A percentile compares a stretch with the other conserved stretches of the same genome.
These are phyloP conservation scores for Hypomecis punctinalis DNA, from an alignment of 2,888 invertebrate genomes.

Conservation along the genomic window DNA sequence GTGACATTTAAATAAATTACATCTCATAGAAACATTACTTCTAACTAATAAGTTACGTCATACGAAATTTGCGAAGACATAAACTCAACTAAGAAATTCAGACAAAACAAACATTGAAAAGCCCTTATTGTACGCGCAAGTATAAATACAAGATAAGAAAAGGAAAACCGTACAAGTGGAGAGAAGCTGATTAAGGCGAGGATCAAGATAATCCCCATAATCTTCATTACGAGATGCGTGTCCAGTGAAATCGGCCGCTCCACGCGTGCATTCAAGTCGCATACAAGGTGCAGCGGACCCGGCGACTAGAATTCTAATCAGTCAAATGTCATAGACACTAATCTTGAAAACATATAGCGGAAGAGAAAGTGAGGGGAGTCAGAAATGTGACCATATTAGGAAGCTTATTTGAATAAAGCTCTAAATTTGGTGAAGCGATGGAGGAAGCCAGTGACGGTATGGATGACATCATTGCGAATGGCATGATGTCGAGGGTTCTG, in stretches of 20 bases:
- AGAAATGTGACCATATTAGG: constrained; percentile 25
- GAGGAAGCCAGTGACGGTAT: constrained; percentile 46
- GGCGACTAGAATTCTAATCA: constrained; percentile 60
- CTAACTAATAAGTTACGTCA: too few species aligned
- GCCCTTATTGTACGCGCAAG: constrained; percentile 1
- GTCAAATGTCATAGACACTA: constrained; percentile 25
- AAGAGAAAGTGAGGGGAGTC: constrained; percentile 34
- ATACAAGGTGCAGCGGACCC: constrained; percentile 50
- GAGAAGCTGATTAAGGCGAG: constrained; percentile 39
- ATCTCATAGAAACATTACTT: neutral
- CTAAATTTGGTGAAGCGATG: constrained; percentile 25
- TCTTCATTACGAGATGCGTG: constrained; percentile 50
- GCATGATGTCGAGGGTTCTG: constrained; percentile 38
- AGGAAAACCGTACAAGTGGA: constrained; percentile 30
- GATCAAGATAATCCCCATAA: constrained; percentile 55
- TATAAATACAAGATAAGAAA: constrained; percentile 22
- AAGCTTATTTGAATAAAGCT: constrained; percentile 31
- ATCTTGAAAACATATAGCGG: constrained; percentile 27
- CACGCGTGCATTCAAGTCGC: constrained; percentile 54
- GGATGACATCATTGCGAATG: constrained; percentile 56
- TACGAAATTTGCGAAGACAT: too few species aligned
- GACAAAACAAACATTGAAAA: neutral
- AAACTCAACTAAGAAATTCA: neutral
- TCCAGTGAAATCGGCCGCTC: constrained; percentile 61
- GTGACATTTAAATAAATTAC: too few species aligned